These are phyloP conservation scores for Pantherophis guttatus DNA, from an alignment of 2,113 vertebrate species.

Conservation along the genomic window DNA sequence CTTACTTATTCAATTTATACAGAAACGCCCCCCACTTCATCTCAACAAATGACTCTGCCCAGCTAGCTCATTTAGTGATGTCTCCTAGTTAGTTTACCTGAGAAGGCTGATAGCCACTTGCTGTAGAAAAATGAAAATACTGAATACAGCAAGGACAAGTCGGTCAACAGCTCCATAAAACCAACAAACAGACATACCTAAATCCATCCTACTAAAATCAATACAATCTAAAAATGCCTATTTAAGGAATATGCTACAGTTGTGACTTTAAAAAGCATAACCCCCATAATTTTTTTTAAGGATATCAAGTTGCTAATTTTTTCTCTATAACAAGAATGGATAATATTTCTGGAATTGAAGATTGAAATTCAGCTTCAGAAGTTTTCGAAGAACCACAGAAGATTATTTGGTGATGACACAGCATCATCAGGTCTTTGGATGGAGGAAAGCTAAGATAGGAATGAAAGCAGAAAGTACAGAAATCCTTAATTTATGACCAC, in stretches of 20 bases:
- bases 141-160: background rate
- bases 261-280: background rate
- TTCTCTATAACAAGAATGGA: background rate
- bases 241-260: background rate
- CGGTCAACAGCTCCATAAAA: background rate
- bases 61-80: too few species aligned
- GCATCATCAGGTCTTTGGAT: background rate
- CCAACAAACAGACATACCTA: background rate
- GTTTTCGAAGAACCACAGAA: background rate
- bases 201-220: background rate
- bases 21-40: too few species aligned
- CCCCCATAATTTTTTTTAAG: background rate
- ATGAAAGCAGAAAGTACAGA: background rate
- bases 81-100: too few species aligned
- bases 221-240: background rate
- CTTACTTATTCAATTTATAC: too few species aligned
- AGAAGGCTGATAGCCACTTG: background rate
- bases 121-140: background rate
- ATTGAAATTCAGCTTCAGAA: background rate
- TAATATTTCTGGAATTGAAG: background rate
- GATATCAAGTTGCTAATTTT: background rate
- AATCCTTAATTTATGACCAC: too few species aligned
- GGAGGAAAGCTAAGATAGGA: background rate
- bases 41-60: too few species aligned
- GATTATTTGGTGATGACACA: background rate